Evolutionary conservation across 1,140 invertebrate species (phyloP).

Genomic region (Amphibalanus amphitrite): DNA sequence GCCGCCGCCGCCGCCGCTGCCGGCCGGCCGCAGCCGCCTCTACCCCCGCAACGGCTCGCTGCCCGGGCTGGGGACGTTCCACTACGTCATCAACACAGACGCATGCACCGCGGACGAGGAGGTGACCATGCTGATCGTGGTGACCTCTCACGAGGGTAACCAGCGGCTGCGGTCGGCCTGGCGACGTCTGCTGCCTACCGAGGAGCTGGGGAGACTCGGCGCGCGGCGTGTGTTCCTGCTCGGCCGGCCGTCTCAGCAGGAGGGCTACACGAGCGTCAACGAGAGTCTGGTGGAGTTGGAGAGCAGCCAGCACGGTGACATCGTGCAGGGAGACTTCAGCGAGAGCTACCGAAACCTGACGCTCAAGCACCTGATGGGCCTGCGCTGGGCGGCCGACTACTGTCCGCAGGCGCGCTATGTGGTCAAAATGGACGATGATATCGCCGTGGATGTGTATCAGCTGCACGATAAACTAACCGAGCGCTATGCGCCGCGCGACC

Average conservation of each 20-base stretch:
- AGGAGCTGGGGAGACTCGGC: slow-evolving; percentile 36
- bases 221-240: slow-evolving; percentile 51
- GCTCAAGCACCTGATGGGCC: slow-evolving; percentile 74
- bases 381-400: slow-evolving; percentile 48
- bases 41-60: slow-evolving; percentile 4
- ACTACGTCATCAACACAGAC: slow-evolving; percentile 19
- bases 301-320: slow-evolving; percentile 41
- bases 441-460: slow-evolving; percentile 53
- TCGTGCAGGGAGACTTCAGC: slow-evolving; percentile 60
- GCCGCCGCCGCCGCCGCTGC: background rate
- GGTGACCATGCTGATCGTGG: slow-evolving; percentile 36
- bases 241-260: slow-evolving; percentile 31
- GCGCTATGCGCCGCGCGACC: slow-evolving; percentile 19
- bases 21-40: background rate
- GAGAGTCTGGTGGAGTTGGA: slow-evolving; percentile 43
- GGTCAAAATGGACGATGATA: slow-evolving; percentile 79
- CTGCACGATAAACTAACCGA: slow-evolving; percentile 29
- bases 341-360: slow-evolving; percentile 71
- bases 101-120: slow-evolving; percentile 13
- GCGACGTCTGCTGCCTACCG: slow-evolving; percentile 39
- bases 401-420: slow-evolving; percentile 47
- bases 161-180: slow-evolving; percentile 46
- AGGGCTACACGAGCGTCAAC: slow-evolving; percentile 32
- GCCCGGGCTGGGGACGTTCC: slow-evolving; percentile 14
- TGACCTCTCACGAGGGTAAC: slow-evolving; percentile 58